Conservation (phyloP, 2,888 invertebrate species). For the Plebejus melissa region DNA sequence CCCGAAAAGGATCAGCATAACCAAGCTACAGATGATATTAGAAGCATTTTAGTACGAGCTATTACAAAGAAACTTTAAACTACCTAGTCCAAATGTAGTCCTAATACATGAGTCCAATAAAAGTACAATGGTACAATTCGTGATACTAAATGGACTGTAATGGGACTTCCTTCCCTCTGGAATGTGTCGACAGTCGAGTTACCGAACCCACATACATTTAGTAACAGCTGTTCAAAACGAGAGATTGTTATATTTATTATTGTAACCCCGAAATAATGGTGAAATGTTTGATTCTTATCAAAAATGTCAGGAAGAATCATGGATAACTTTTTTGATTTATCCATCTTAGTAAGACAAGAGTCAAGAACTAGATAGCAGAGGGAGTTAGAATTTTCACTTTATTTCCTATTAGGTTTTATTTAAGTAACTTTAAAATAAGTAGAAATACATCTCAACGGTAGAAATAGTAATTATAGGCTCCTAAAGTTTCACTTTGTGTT, state of each 20-base stretch:
- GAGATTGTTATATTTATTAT: neutral
- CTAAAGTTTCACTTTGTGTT: too few species aligned
- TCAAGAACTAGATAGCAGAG: too few species aligned
- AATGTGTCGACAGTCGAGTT: neutral
- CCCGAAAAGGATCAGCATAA: neutral
- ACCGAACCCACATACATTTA: neutral
- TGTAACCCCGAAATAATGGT: neutral
- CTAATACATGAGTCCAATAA: neutral
- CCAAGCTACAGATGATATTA: too few species aligned
- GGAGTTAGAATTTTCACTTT: too few species aligned
- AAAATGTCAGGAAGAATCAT: too few species aligned
- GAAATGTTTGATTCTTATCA: neutral
- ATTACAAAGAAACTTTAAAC: neutral
- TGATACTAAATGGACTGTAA: neutral
- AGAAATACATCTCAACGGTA: too few species aligned
- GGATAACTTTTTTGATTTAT: too few species aligned
- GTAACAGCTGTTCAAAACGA: neutral
- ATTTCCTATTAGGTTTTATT: too few species aligned
- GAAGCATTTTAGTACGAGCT: neutral
- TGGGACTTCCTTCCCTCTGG: conserved; percentile 1
- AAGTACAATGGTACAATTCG: conserved; percentile 9
- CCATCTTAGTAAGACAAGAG: too few species aligned
- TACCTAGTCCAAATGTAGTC: neutral
- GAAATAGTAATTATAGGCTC: too few species aligned
- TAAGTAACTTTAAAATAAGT: too few species aligned